Conservation (phyloP, 2,888 invertebrate species). For the Scrobipalpa costella region DNA sequence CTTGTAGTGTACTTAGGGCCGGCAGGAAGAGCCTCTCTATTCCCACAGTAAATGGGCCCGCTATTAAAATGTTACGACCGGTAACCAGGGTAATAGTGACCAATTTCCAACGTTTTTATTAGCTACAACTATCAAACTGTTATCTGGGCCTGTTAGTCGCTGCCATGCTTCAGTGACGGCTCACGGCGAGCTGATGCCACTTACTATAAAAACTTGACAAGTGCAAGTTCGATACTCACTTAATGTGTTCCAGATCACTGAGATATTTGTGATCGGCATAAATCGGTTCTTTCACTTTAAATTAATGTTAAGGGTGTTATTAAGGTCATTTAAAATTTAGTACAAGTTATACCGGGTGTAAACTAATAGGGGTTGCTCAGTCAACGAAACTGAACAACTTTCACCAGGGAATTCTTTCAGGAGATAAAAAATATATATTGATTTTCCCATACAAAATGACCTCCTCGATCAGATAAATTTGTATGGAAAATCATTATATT, state of each 20-base stretch:
- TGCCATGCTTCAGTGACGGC: constrained; percentile 49
- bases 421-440: no score
- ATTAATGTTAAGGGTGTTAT: no score
- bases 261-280: no score
- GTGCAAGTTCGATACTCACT: background rate
- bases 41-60: constrained; percentile 69
- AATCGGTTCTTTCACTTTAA: no score
- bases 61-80: constrained; percentile 76
- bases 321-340: no score
- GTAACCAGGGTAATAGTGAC: constrained; percentile 74
- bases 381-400: no score
- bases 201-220: constrained; percentile 38
- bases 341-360: no score
- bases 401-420: no score
- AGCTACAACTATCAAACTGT: constrained; percentile 72
- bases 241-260: background rate
- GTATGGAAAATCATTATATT: no score
- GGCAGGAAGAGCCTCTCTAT: constrained; percentile 31
- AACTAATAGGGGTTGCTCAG: no score
- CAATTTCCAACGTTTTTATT: constrained; percentile 75
- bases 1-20: background rate
- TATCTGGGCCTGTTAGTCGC: constrained; percentile 57
- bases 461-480: no score
- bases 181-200: constrained; percentile 36
- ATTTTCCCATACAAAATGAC: no score